These are phyloP conservation scores for Macrobrachium nipponense DNA, from an alignment of 1,140 invertebrate genomes.

Conservation along the genomic window DNA sequence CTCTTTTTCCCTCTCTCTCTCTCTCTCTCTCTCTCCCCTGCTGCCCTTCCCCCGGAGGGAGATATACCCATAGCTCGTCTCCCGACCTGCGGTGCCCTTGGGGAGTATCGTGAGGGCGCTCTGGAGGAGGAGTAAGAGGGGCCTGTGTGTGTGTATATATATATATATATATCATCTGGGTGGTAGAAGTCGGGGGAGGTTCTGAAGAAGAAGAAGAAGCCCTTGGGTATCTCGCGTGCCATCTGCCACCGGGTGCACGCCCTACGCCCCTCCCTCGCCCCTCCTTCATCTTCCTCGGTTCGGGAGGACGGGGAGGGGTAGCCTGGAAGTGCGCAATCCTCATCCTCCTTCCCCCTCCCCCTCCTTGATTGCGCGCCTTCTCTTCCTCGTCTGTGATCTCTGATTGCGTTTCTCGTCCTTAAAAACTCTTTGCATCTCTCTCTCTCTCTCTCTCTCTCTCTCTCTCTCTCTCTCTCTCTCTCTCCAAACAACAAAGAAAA, in stretches of 20 bases:
- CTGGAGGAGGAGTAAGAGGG: not conserved
- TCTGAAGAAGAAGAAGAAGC: no score
- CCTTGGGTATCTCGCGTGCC: conserved; percentile 23
- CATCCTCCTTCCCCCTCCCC: not conserved
- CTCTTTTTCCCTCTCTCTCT: not conserved
- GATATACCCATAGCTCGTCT: not conserved
- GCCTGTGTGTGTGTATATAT: no score
- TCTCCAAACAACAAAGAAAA: not conserved
- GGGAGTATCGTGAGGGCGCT: conserved; percentile 31
- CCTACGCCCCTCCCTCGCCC: not conserved
- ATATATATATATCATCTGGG: conserved; percentile 38
- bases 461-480: not conserved
- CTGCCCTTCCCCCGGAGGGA: not conserved
- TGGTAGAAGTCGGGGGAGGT: conserved; percentile 24
- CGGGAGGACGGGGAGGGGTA: not conserved
- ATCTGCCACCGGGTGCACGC: conserved; percentile 24
- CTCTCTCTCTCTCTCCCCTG: not conserved
- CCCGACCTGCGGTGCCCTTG: not conserved
- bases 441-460: not conserved
- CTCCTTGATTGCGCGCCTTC: not conserved
- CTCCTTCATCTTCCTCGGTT: not conserved
- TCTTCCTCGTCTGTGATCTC: not conserved
- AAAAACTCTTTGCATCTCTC: not conserved
- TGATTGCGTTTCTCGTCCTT: not conserved
- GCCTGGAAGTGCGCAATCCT: not conserved